Percentiles rank a stretch among this genome's conserved stretches.
Conservation (phyloP, 2,113 vertebrate genomes). For the Silurus glanis region DNA sequence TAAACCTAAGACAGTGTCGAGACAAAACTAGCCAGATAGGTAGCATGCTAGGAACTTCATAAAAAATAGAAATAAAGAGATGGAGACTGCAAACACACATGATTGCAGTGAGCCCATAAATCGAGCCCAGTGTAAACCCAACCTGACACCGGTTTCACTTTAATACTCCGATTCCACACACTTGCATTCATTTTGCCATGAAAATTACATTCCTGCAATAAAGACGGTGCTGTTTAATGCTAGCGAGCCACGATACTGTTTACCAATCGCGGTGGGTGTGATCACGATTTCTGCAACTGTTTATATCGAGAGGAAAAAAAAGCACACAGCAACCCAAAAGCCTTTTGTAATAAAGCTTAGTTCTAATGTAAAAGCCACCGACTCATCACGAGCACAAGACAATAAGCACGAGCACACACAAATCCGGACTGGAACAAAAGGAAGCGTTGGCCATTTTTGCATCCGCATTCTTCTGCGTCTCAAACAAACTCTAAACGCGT, state of each 20-base stretch:
- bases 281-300: neutral
- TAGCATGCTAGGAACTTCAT: constrained; percentile 5
- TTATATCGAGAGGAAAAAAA: neutral
- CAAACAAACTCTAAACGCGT: neutral
- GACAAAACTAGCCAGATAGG: neutral
- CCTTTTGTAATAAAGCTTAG: neutral
- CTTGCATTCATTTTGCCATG: neutral
- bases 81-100: neutral
- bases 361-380: constrained; percentile 1
- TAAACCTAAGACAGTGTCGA: neutral
- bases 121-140: too few species aligned
- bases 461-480: neutral
- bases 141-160: neutral
- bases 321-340: neutral
- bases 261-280: neutral
- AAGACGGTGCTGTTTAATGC: neutral
- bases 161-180: neutral
- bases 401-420: neutral
- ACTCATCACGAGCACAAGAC: constrained; percentile 2
- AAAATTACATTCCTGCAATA: neutral
- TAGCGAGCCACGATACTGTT: neutral
- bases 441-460: neutral
- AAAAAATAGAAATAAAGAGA: neutral
- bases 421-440: neutral
- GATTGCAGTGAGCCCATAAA: neutral